Percentiles rank a stretch among this genome's conserved stretches.
These are phyloP conservation scores for Cyprinodon diabolis DNA, from an alignment of 2,797 vertebrate genomes.

Conservation along the genomic window DNA sequence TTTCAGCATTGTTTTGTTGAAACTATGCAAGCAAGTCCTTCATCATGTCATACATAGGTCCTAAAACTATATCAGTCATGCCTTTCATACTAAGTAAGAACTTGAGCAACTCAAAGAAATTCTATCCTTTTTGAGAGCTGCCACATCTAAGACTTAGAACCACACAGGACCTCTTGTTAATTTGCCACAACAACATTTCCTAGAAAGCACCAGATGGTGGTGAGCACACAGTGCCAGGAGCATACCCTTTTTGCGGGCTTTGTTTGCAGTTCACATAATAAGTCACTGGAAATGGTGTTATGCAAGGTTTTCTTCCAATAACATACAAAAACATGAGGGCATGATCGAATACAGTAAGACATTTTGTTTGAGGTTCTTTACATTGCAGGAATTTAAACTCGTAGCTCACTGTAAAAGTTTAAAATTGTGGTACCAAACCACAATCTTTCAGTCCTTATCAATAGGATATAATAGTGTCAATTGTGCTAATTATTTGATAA, in stretches of 20 bases:
- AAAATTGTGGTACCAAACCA: not conserved
- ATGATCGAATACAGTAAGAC: conserved; percentile 16
- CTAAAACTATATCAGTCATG: conserved; percentile 38
- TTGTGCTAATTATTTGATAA: conserved; percentile 8
- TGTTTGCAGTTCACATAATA: conserved; percentile 60
- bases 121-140: conserved; percentile 39
- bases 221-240: conserved; percentile 45
- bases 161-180: conserved; percentile 50
- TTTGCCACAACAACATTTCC: conserved; percentile 53
- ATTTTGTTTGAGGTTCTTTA: not conserved
- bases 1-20: conserved; percentile 48
- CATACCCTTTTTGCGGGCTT: conserved; percentile 43
- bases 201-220: conserved; percentile 60
- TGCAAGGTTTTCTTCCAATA: conserved; percentile 53
- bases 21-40: conserved; percentile 50
- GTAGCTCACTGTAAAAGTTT: conserved; percentile 1
- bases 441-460: not conserved
- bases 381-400: conserved; percentile 1
- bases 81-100: conserved; percentile 28
- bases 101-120: conserved; percentile 42
- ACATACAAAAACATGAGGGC: conserved; percentile 26
- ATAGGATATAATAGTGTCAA: too few species aligned
- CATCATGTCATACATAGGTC: conserved; percentile 57
- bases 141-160: conserved; percentile 40
- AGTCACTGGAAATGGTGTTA: conserved; percentile 50